Conservation (phyloP, 2,888 invertebrate species). For the Saturnia pavonia region DNA sequence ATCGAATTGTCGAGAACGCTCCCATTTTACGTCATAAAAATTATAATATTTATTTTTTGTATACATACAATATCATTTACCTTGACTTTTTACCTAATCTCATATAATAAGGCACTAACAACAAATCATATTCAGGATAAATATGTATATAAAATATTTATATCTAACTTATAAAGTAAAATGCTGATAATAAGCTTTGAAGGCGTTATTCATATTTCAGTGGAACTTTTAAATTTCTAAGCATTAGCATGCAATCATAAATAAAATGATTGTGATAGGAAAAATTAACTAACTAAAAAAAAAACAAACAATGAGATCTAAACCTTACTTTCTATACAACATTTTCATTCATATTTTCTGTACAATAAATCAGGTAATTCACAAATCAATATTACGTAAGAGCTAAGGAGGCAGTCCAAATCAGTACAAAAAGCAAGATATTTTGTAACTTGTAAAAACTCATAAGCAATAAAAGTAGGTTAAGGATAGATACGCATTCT, state of each 20-base stretch:
- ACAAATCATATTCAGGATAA: not conserved
- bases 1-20: conserved; percentile 16
- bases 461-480: too few species aligned
- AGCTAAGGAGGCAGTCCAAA: not conserved
- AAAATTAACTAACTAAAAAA: not conserved
- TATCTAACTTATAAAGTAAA: not conserved
- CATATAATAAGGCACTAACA: conserved; percentile 13
- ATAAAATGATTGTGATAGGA: not conserved
- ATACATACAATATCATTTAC: conserved; percentile 10
- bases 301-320: too few species aligned
- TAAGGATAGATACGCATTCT: not conserved
- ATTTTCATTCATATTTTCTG: not conserved
- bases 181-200: not conserved
- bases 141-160: not conserved
- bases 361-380: not conserved
- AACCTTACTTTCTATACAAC: too few species aligned
- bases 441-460: not conserved
- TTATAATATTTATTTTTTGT: conserved; percentile 12
- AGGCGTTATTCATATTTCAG: not conserved
- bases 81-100: conserved; percentile 7
- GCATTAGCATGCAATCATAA: not conserved
- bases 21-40: conserved; percentile 5
- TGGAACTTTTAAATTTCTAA: not conserved
- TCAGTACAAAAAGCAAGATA: not conserved
- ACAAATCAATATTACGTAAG: not conserved